Conservation (phyloP, 2,113 vertebrate species). For the Apus apus region DNA sequence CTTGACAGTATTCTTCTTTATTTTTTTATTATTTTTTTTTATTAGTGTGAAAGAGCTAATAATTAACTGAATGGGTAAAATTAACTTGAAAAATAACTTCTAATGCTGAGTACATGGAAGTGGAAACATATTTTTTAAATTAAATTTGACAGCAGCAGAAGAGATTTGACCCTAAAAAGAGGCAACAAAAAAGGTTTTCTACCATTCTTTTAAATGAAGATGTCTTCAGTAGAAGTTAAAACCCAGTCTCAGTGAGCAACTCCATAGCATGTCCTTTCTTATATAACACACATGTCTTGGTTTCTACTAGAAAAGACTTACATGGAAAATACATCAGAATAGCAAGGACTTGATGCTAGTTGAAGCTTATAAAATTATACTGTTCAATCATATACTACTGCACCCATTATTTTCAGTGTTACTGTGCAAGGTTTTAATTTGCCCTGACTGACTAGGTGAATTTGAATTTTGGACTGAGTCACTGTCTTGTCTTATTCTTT, state of each 20-base stretch:
- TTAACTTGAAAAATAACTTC: neutral
- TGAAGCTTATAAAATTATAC: neutral
- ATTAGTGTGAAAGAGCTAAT: neutral
- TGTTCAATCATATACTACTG: neutral
- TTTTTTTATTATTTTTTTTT: neutral
- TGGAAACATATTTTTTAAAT: neutral
- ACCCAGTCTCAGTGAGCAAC: neutral
- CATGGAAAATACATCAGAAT: neutral
- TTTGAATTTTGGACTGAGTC: neutral
- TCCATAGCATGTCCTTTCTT: neutral
- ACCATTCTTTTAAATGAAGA: neutral
- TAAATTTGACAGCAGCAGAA: neutral
- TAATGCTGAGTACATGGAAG: neutral
- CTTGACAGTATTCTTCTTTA: neutral
- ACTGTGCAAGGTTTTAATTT: neutral
- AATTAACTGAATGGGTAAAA: constrained; percentile 16
- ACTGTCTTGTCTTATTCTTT: neutral
- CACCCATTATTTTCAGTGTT: neutral
- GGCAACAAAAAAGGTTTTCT: neutral
- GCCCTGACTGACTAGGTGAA: neutral
- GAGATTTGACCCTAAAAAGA: neutral
- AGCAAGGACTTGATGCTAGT: neutral
- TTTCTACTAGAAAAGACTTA: neutral
- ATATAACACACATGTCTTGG: neutral
- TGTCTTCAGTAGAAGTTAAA: neutral